These are phyloP conservation scores for Polietes domitor DNA, from an alignment of 2,888 invertebrate genomes.

Conservation along the genomic window DNA sequence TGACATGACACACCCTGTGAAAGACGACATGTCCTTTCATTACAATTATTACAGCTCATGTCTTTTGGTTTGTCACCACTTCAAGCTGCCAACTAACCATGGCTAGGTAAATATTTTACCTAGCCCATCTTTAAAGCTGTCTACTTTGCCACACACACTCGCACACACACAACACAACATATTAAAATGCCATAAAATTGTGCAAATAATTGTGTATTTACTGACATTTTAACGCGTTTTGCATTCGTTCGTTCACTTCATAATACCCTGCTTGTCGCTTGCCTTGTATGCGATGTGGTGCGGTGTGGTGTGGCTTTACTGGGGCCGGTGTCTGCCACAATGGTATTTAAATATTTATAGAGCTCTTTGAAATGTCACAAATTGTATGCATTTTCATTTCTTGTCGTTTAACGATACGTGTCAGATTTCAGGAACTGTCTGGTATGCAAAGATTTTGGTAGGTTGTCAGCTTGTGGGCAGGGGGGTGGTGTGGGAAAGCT, in stretches of 20 bases:
- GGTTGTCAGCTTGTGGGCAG: no score
- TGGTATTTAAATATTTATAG: constrained; percentile 63
- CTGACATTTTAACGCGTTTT: constrained; percentile 54
- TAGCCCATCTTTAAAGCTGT: neutral
- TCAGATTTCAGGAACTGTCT: constrained; percentile 6
- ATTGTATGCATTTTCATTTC: constrained; percentile 41
- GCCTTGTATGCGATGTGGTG: neutral
- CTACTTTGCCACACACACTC: neutral
- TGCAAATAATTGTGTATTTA: constrained; percentile 52
- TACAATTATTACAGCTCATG: neutral
- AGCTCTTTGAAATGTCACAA: constrained; percentile 64
- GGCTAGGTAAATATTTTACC: neutral
- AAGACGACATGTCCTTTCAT: no score
- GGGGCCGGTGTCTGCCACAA: constrained; percentile 35
- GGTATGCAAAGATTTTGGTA: neutral
- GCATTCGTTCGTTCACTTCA: neutral
- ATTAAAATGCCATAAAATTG: constrained; percentile 54
- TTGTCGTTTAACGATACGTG: constrained; percentile 8
- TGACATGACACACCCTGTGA: constrained; percentile 1
- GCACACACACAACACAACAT: neutral
- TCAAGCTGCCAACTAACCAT: neutral
- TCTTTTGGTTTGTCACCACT: neutral
- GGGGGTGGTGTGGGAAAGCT: no score
- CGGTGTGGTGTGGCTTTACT: neutral
- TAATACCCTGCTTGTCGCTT: neutral